Evolutionary conservation across 2,797 vertebrate species (phyloP).

Genomic region (Oophaga sylvatica): DNA sequence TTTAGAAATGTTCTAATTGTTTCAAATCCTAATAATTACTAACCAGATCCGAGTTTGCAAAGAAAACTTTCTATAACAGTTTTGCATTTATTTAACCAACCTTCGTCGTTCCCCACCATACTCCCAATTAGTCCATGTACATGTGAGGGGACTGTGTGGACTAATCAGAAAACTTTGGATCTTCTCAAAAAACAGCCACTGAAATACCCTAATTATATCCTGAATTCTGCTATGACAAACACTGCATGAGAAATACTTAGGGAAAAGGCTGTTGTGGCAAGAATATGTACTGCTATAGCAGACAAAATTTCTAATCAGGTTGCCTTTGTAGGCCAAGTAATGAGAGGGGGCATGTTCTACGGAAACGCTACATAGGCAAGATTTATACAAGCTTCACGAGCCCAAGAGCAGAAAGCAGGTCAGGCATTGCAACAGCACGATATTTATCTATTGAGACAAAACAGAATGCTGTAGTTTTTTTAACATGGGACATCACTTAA

Average conservation of each 20-base stretch:
- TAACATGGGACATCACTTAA: slow-evolving; percentile 17
- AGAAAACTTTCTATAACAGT: neutral
- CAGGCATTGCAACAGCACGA: slow-evolving; percentile 25
- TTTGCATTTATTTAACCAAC: neutral
- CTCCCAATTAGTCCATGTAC: slow-evolving; percentile 2
- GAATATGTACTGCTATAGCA: slow-evolving; percentile 39
- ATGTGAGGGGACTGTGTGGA: neutral
- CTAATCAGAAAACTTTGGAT: slow-evolving; percentile 23
- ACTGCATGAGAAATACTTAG: slow-evolving; percentile 25
- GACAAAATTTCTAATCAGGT: slow-evolving; percentile 48
- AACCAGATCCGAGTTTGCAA: neutral
- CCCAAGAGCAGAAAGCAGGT: slow-evolving; percentile 53
- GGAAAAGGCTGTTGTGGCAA: slow-evolving; percentile 9
- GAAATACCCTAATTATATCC: slow-evolving; percentile 37
- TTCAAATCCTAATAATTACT: no score
- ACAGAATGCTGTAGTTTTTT: slow-evolving; percentile 21
- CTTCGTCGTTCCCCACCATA: neutral
- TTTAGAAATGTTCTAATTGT: no score
- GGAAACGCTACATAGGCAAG: slow-evolving; percentile 47
- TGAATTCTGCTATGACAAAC: slow-evolving; percentile 5
- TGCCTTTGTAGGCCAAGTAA: slow-evolving; percentile 49
- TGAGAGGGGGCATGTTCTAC: slow-evolving; percentile 33
- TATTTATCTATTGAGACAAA: slow-evolving; percentile 25
- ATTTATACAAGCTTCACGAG: slow-evolving; percentile 37
- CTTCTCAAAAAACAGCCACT: neutral